Evolutionary conservation across 2,888 invertebrate species (phyloP).

Genomic region (Anoplius nigerrimus): DNA sequence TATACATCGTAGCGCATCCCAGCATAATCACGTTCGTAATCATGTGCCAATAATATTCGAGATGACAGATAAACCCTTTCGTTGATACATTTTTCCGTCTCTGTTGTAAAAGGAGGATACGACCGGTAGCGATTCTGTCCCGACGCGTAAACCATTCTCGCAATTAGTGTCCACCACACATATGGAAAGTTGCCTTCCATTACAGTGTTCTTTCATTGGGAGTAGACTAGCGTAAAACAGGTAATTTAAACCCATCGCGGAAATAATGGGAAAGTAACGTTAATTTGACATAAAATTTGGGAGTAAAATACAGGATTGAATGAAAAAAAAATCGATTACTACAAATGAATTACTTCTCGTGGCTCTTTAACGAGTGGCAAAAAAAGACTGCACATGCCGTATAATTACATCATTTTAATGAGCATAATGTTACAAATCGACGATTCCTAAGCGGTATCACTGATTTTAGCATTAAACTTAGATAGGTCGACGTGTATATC

Average conservation of each 20-base stretch:
- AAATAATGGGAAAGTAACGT: conserved; percentile 14
- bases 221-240: neutral
- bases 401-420: conserved; percentile 49
- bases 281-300: conserved; percentile 22
- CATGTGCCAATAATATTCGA: too few relatives aligned
- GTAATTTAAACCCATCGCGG: neutral
- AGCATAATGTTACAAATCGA: conserved; percentile 41
- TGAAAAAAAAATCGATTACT: conserved; percentile 16
- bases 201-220: conserved; percentile 1
- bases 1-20: too few relatives aligned
- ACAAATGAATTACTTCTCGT: conserved; percentile 31
- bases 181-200: too few relatives aligned
- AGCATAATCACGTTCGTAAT: too few relatives aligned
- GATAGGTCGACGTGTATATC: conserved; percentile 60
- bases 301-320: conserved; percentile 9
- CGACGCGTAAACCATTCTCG: too few relatives aligned
- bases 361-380: conserved; percentile 44
- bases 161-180: too few relatives aligned
- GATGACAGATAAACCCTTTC: too few relatives aligned
- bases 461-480: conserved; percentile 53
- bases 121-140: too few relatives aligned
- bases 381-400: conserved; percentile 55
- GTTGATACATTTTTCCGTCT: too few relatives aligned
- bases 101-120: too few relatives aligned
- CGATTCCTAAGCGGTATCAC: conserved; percentile 43